Percentiles rank a stretch among this genome's conserved stretches.
Evolutionary conservation across 2,797 vertebrate species (phyloP).

Genomic region (Myotis pilosus): DNA sequence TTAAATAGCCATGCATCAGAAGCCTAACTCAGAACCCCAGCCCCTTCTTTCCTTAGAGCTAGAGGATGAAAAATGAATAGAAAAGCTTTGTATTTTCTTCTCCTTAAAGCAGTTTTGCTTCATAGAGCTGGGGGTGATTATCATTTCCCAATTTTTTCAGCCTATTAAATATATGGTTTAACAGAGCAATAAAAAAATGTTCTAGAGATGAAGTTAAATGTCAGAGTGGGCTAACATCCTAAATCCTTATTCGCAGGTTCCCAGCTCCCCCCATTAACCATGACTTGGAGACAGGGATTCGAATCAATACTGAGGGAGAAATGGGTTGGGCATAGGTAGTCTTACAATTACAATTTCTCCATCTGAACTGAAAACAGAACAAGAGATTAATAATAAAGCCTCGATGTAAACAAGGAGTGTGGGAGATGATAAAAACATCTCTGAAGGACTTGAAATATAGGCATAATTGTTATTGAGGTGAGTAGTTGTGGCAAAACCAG

Average conservation of each 20-base stretch:
- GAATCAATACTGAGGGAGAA: background rate
- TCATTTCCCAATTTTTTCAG: background rate
- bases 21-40: background rate
- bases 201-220: slow-evolving; percentile 7
- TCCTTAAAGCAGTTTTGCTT: background rate
- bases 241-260: background rate
- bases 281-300: background rate
- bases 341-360: background rate
- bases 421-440: background rate
- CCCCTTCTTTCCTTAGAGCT: background rate
- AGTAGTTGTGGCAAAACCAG: background rate
- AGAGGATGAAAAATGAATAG: slow-evolving; percentile 46
- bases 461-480: background rate
- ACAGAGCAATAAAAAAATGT: background rate
- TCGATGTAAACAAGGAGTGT: background rate
- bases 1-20: slow-evolving; percentile 64
- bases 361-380: background rate
- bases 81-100: background rate
- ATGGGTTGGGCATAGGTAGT: accelerated
- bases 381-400: background rate
- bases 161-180: background rate
- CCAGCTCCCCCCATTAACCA: background rate
- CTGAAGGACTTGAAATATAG: background rate
- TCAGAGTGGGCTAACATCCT: background rate
- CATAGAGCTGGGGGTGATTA: background rate